Conservation (phyloP, 2,888 invertebrate species). For the Abrostola tripartita region DNA sequence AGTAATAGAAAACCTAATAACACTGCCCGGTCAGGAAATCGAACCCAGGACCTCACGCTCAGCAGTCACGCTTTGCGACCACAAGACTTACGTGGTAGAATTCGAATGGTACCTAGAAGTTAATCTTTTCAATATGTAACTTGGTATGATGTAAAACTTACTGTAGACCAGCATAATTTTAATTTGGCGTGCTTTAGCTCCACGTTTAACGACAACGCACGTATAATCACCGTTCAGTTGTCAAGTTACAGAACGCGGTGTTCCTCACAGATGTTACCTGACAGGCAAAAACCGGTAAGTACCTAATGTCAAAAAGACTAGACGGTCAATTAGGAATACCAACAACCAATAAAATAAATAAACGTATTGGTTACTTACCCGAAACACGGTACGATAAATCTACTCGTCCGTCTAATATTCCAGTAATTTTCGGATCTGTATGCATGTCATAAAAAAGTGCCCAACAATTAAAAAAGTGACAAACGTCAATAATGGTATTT, state of each 20-base stretch:
- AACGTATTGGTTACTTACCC: constrained; percentile 43
- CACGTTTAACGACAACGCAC: constrained; percentile 56
- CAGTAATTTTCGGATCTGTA: constrained; percentile 46
- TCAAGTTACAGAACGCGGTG: constrained; percentile 35
- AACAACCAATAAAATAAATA: neutral
- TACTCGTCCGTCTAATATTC: constrained; percentile 51
- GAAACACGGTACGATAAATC: constrained; percentile 52
- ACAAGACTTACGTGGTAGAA: too few relatives aligned
- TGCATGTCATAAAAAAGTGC: too few relatives aligned
- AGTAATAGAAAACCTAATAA: too few relatives aligned
- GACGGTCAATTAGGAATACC: neutral
- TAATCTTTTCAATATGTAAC: neutral
- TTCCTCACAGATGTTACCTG: neutral
- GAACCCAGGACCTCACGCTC: too few relatives aligned
- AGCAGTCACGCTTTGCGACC: too few relatives aligned
- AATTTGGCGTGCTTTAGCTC: constrained; percentile 36
- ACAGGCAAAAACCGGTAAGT: neutral
- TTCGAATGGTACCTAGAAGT: neutral
- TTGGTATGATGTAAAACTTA: constrained; percentile 50
- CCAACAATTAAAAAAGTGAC: too few relatives aligned
- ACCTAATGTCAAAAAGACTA: neutral
- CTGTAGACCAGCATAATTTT: constrained; percentile 62
- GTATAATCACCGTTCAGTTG: constrained; percentile 64
- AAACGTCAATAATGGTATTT: too few relatives aligned
- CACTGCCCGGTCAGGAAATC: too few relatives aligned